Percentiles rank a stretch among this genome's conserved stretches.
These are phyloP conservation scores for Drosophila obscura DNA, from an alignment of 1,140 invertebrate species.

Conservation along the genomic window DNA sequence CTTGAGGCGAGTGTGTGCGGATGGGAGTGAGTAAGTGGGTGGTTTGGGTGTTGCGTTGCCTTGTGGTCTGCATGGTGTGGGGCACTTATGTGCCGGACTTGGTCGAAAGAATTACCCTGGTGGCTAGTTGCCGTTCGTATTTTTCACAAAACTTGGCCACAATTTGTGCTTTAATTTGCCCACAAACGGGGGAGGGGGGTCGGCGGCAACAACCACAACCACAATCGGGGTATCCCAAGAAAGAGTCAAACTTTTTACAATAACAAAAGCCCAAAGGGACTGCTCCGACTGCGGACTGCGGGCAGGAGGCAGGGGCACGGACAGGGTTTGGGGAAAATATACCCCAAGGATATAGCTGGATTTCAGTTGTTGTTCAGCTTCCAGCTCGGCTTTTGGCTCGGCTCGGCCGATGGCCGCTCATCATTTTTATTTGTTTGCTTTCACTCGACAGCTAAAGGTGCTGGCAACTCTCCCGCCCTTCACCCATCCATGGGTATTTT, in stretches of 20 bases:
- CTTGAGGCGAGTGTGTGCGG: constrained; percentile 17
- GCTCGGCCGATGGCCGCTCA: constrained; percentile 66
- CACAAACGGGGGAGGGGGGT: not conserved
- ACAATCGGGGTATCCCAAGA: constrained; percentile 18
- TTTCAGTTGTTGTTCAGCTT: constrained; percentile 35
- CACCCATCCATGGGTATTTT: not conserved
- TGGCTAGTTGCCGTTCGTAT: constrained; percentile 64
- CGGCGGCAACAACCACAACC: constrained; percentile 26
- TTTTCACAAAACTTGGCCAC: constrained; percentile 75
- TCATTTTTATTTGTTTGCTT: constrained; percentile 82
- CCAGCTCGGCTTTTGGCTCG: constrained; percentile 24
- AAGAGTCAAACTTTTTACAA: constrained; percentile 72
- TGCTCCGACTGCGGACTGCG: not conserved
- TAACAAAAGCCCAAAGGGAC: constrained; percentile 47
- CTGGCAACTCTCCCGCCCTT: not conserved
- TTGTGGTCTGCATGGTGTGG: not conserved
- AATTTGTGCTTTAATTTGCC: constrained; percentile 82
- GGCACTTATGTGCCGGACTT: constrained; percentile 47
- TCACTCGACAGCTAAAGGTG: constrained; percentile 55
- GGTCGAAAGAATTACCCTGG: constrained; percentile 66
- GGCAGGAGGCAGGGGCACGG: not conserved
- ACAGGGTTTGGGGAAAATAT: constrained; percentile 47
- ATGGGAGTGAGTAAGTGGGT: not conserved
- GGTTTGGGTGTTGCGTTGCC: not conserved
- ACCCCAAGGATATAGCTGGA: constrained; percentile 65